These are phyloP conservation scores for Synanceia verrucosa DNA, from an alignment of 2,797 vertebrate species.

Conservation along the genomic window DNA sequence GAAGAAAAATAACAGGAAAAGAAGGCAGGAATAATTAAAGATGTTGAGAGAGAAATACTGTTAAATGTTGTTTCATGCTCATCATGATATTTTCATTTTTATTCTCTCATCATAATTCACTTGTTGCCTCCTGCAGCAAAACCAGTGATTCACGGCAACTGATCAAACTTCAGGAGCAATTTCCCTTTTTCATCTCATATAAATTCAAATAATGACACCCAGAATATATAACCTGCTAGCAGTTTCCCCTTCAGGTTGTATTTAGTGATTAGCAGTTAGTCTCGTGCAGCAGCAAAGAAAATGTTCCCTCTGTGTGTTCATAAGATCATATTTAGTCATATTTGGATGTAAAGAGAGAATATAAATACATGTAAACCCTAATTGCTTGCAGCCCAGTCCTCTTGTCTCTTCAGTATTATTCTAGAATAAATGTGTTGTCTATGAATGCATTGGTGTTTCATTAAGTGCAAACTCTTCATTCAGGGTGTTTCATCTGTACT, in stretches of 20 bases:
- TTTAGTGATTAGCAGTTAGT: neutral
- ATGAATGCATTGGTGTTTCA: neutral
- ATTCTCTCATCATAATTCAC: neutral
- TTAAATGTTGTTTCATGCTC: neutral
- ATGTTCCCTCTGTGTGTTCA: neutral
- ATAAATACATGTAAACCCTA: neutral
- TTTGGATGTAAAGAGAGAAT: neutral
- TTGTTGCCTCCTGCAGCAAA: constrained; percentile 1
- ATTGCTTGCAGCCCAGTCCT: neutral
- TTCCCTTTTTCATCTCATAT: neutral
- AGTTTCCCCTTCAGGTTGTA: neutral
- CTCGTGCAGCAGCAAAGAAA: neutral
- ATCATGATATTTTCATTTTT: constrained; percentile 1
- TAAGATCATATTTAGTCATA: neutral
- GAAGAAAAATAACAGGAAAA: neutral
- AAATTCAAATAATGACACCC: neutral
- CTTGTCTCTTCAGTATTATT: neutral
- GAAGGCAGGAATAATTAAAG: neutral
- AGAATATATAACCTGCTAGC: neutral
- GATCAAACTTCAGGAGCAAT: neutral
- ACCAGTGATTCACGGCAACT: neutral
- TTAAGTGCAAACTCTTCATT: neutral
- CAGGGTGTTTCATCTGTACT: constrained; percentile 24
- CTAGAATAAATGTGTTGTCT: neutral
- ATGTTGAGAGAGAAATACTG: neutral